These are phyloP conservation scores for Columba guinea DNA, from an alignment of 2,797 vertebrate species.

Conservation along the genomic window DNA sequence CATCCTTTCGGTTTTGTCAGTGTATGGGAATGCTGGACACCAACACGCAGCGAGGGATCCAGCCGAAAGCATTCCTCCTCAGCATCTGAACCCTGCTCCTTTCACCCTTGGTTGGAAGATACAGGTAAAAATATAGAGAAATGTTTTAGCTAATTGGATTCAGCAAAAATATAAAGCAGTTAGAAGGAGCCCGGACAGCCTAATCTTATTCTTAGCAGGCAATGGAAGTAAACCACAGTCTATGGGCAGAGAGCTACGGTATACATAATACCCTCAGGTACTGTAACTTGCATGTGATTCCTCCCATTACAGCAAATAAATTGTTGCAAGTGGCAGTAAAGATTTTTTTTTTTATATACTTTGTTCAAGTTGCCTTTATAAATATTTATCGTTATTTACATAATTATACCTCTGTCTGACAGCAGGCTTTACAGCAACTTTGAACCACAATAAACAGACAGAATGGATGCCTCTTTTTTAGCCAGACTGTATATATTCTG, in stretches of 20 bases:
- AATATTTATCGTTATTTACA: conserved; percentile 56
- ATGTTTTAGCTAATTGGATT: neutral
- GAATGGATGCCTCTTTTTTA: conserved; percentile 19
- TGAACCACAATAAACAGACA: conserved; percentile 40
- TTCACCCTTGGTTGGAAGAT: conserved; percentile 39
- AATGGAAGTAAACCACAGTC: conserved; percentile 15
- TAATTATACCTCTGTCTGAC: conserved; percentile 20
- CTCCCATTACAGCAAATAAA: conserved; percentile 16
- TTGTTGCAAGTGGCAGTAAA: neutral
- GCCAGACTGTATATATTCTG: neutral
- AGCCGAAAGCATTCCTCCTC: conserved; percentile 22
- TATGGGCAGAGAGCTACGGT: neutral
- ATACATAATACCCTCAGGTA: conserved; percentile 17
- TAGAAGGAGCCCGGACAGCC: conserved; percentile 27
- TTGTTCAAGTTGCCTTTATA: conserved; percentile 38
- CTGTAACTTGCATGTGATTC: neutral
- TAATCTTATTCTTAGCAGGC: conserved; percentile 9
- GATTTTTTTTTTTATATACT: neutral
- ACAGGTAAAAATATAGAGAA: conserved; percentile 69
- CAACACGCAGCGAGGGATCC: conserved; percentile 51
- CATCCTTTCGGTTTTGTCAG: conserved; percentile 74
- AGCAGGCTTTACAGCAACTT: conserved; percentile 31
- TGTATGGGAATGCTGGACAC: conserved; percentile 79
- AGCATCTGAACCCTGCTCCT: conserved; percentile 33
- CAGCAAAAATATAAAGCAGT: neutral